phyloP scores from a whole-genome alignment of 2,888 invertebrate genomes.

The Augochlorella aurata region DNA sequence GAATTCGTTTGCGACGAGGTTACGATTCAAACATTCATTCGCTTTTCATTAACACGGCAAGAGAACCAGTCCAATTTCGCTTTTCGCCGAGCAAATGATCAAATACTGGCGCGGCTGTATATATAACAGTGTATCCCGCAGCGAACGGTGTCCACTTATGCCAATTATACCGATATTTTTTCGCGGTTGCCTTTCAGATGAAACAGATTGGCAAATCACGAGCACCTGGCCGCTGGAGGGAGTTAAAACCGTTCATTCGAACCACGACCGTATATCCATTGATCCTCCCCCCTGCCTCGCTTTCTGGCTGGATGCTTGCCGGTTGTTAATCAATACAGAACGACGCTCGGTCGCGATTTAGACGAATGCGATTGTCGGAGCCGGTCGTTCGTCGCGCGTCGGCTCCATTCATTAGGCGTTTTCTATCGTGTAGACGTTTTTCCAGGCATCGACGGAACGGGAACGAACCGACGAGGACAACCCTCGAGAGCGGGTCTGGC shows the following conservation, averaged over 20 bases:
- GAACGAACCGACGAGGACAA: not conserved
- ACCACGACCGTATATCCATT: slow-evolving; percentile 20
- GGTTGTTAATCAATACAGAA: slow-evolving; percentile 44
- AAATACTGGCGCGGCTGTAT: not conserved
- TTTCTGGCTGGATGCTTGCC: slow-evolving; percentile 49
- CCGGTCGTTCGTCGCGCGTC: not conserved
- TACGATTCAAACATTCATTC: slow-evolving; percentile 4
- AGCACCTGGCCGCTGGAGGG: not conserved
- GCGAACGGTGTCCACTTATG: not conserved
- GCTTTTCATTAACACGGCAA: not conserved
- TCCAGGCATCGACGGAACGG: slow-evolving; percentile 24
- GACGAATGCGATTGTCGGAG: slow-evolving; percentile 16
- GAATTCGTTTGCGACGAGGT: not conserved
- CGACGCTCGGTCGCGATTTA: slow-evolving; percentile 37
- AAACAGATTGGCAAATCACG: slow-evolving; percentile 36
- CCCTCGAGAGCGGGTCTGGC: not conserved
- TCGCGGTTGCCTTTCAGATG: slow-evolving; percentile 6
- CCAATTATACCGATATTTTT: slow-evolving; percentile 15
- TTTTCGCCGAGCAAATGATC: not conserved
- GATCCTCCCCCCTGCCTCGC: slow-evolving; percentile 24
- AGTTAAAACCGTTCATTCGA: slow-evolving; percentile 30
- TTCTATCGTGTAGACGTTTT: slow-evolving; percentile 50
- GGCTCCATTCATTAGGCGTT: slow-evolving; percentile 22
- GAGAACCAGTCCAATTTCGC: not conserved
- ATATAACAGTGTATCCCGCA: not conserved